phyloP scores from a whole-genome alignment of 2,113 vertebrate genomes.

The Meles meles region DNA sequence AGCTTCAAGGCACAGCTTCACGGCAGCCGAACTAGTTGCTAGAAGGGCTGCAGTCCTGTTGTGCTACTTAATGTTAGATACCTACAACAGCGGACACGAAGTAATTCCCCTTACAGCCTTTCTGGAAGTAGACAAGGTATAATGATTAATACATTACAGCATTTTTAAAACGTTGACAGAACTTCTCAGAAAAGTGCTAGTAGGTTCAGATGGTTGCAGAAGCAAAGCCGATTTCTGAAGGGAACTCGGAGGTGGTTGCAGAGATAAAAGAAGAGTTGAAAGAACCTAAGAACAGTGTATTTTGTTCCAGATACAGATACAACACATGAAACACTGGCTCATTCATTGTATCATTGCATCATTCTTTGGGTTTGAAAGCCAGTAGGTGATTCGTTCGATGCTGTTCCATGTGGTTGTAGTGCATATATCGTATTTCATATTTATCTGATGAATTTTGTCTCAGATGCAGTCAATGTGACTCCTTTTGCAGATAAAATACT shows the following conservation, averaged over 20 bases:
- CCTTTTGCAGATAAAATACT: neutral
- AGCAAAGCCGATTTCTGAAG: neutral
- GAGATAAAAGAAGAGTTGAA: neutral
- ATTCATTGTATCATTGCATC: neutral
- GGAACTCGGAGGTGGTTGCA: neutral
- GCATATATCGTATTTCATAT: neutral
- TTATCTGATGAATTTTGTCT: neutral
- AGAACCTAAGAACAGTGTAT: neutral
- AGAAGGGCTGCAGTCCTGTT: neutral
- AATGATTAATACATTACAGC: slow-evolving; percentile 42
- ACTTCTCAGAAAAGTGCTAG: neutral
- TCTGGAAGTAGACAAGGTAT: neutral
- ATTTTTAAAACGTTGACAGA: slow-evolving; percentile 24
- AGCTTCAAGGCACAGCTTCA: neutral
- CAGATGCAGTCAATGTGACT: neutral
- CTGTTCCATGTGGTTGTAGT: neutral
- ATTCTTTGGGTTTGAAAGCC: neutral
- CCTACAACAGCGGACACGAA: neutral
- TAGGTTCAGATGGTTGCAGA: neutral
- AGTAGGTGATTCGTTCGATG: neutral
- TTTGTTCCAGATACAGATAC: neutral
- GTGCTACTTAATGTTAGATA: neutral
- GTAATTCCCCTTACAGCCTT: neutral
- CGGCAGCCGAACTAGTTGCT: neutral
- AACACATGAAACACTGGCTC: neutral